These are phyloP conservation scores for Halictus ligatus DNA, from an alignment of 2,888 invertebrate species.

Conservation along the genomic window DNA sequence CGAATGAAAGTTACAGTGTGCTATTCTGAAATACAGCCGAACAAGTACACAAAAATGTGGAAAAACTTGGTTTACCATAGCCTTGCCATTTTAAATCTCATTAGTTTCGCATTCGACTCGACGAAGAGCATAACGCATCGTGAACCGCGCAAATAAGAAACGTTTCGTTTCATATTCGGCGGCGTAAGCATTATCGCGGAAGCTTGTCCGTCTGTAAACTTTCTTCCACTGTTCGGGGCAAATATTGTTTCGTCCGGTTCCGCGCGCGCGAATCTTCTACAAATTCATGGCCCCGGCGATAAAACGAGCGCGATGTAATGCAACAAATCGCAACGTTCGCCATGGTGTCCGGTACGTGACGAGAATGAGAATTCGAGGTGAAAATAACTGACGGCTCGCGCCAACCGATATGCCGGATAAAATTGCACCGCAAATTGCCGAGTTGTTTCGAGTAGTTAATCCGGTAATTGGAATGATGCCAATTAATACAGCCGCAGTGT, in stretches of 20 bases:
- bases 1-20: too few relatives aligned
- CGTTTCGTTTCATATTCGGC: neutral
- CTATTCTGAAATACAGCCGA: too few relatives aligned
- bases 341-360: slow-evolving; percentile 59
- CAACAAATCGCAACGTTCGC: slow-evolving; percentile 56
- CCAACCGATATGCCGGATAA: slow-evolving; percentile 52
- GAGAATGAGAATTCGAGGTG: slow-evolving; percentile 56
- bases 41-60: too few relatives aligned
- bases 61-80: too few relatives aligned
- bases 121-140: neutral
- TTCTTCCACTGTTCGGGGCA: slow-evolving; percentile 25
- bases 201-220: slow-evolving; percentile 1
- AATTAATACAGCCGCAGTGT: slow-evolving; percentile 48
- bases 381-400: slow-evolving; percentile 49
- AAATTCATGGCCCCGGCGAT: slow-evolving; percentile 35
- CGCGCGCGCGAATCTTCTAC: slow-evolving; percentile 19
- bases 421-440: slow-evolving; percentile 52
- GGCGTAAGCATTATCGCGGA: neutral
- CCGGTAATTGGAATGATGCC: slow-evolving; percentile 58
- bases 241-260: slow-evolving; percentile 28
- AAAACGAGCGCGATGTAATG: slow-evolving; percentile 46
- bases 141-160: neutral
- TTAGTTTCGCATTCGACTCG: too few relatives aligned
- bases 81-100: too few relatives aligned
- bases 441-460: slow-evolving; percentile 57